Base-by-base conservation (phyloP, 2,113 vertebrate species). In the Hydrochoerus hydrochaeris region DNA sequence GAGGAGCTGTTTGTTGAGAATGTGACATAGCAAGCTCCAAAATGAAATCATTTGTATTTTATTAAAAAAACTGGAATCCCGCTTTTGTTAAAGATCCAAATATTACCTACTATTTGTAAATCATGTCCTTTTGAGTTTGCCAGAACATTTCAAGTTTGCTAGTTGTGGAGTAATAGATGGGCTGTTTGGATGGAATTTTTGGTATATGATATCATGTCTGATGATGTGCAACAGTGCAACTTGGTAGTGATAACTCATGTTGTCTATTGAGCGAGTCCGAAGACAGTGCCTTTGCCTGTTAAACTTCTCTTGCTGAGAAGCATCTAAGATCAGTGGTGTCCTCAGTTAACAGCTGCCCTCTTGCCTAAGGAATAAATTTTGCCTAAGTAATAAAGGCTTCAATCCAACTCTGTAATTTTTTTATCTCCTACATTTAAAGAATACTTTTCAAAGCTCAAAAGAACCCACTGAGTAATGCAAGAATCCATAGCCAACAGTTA, bases 51-150 rank as follows among this genome's bases (percentile, higher is more conserved):
- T 98, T 98, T 98, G 96, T 98, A 60, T 97, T 98, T 98, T 98
- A 98, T 97, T 97, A 88, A 93, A 95, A 97, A 91, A 96, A 58
- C 83, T 98, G 97, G 98, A 98, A 96, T 85, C 69, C 65, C 97
- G 96, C 97, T 98, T 97, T 97, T 94, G 90, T 88, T 95, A 97
- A 91, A 92, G 97, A 98, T 98, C 98, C 98, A 99, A 98, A 98
- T 98, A 98, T 98, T 98, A 98, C 98, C 98, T 99, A 98, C 98
- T 99, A 94, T 99, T 99, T 99, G 98, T 98, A 99, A 99, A 98
- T 98, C 98, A 98, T 98, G 95, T 98, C 97, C 96, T 95, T 96
- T 85, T 57, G 94, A 94, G 88, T 98, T 98, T 98, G 98, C 98
- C 99, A 99, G 97, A 97, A 98, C 90, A 19, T 98, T 78, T 98